These are phyloP conservation scores for Chaenocephalus aceratus DNA, from an alignment of 2,113 vertebrate species.

Conservation along the genomic window DNA sequence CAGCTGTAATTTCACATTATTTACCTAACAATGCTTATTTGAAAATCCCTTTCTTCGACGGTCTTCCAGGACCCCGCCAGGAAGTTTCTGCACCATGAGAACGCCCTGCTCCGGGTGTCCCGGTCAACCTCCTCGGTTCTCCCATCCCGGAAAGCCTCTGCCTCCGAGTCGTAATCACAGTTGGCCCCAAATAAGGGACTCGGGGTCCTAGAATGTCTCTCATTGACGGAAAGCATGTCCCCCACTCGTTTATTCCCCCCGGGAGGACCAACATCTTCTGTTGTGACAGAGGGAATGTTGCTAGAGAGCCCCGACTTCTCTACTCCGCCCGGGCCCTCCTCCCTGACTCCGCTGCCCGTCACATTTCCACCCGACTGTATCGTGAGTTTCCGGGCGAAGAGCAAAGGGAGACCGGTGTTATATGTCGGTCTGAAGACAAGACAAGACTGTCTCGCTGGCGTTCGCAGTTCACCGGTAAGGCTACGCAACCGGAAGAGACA, in stretches of 20 bases:
- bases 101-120: conserved; percentile 82
- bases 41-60: conserved; percentile 81
- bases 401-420: not conserved
- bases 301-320: too few species aligned
- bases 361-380: conserved; percentile 65
- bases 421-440: not conserved
- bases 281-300: too few species aligned
- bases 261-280: too few species aligned
- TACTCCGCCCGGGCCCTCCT: too few species aligned
- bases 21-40: conserved; percentile 88
- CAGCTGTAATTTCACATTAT: not conserved
- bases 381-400: conserved; percentile 29
- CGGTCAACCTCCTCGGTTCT: conserved; percentile 82
- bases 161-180: conserved; percentile 84
- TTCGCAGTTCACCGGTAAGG: conserved; percentile 1
- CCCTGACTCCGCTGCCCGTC: not conserved
- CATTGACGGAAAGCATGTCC: conserved; percentile 14
- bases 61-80: conserved; percentile 88
- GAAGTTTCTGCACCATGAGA: conserved; percentile 88
- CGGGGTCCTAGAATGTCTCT: conserved; percentile 51
- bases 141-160: conserved; percentile 82
- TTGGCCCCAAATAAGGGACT: conserved; percentile 62
- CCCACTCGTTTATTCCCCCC: too few species aligned
- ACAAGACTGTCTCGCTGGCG: not conserved
- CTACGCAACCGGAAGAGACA: conserved; percentile 57